Evolutionary conservation across 2,113 vertebrate genomes (phyloP).

Genomic region (Dromiciops gliroides): DNA sequence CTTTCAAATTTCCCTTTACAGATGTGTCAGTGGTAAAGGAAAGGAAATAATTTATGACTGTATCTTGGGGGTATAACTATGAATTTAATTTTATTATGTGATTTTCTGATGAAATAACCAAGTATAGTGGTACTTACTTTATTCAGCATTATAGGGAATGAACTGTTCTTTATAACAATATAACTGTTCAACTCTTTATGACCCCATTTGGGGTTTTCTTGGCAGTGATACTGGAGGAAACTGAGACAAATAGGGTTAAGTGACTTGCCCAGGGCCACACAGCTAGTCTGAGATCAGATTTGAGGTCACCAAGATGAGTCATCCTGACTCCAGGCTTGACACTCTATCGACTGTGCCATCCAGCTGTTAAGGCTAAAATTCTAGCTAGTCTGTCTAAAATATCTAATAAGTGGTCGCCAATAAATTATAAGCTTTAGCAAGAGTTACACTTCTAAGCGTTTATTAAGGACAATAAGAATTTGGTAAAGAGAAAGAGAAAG

Average conservation of each 20-base stretch:
- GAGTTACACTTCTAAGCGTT: too few species aligned
- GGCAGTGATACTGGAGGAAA: background rate
- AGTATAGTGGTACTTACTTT: background rate
- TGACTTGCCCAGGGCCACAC: background rate
- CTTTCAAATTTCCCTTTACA: conserved; percentile 8
- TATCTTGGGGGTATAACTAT: background rate
- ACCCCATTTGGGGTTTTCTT: background rate
- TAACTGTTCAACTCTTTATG: too few species aligned
- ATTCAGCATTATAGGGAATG: background rate
- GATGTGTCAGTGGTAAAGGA: background rate
- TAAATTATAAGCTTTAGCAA: too few species aligned
- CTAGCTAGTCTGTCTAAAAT: too few species aligned
- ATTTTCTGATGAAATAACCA: background rate
- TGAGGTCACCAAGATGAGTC: background rate
- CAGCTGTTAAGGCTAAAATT: too few species aligned
- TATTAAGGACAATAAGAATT: too few species aligned
- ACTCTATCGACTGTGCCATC: too few species aligned
- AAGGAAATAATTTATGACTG: background rate
- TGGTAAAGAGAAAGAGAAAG: too few species aligned
- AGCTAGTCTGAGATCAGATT: background rate
- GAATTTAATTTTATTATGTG: conserved; percentile 8
- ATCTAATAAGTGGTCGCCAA: too few species aligned
- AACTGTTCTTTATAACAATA: background rate
- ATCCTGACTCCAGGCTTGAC: background rate
- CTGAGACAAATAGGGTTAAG: background rate